phyloP scores from a whole-genome alignment of 2,888 invertebrate species.

The Mimas tiliae region DNA sequence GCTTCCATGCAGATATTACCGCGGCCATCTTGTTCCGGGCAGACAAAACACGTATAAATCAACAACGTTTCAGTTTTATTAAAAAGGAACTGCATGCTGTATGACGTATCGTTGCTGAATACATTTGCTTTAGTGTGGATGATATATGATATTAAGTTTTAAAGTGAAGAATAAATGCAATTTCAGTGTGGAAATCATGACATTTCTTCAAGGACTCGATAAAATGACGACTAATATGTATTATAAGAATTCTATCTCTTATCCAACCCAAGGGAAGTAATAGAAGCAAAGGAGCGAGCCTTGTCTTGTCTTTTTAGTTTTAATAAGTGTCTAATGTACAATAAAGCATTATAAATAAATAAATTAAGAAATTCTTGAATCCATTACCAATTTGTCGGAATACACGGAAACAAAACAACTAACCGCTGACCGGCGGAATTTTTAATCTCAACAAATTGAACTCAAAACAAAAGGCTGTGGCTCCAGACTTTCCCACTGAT shows the following conservation, averaged over 20 bases:
- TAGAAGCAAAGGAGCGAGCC: no score
- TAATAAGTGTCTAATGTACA: no score
- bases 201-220: background rate
- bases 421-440: constrained; percentile 5
- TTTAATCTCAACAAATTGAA: constrained; percentile 21
- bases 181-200: background rate
- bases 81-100: constrained; percentile 55
- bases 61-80: constrained; percentile 66
- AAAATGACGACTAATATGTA: background rate
- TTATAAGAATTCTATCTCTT: no score
- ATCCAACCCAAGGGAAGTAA: no score
- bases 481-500: constrained; percentile 29
- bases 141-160: constrained; percentile 28
- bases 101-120: constrained; percentile 41
- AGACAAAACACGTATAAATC: constrained; percentile 73
- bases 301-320: no score
- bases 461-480: background rate
- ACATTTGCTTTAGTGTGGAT: constrained; percentile 31
- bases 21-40: constrained; percentile 67
- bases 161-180: background rate
- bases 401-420: background rate
- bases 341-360: no score
- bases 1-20: constrained; percentile 69
- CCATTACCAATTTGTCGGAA: background rate
- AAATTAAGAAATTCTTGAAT: background rate